Base-by-base conservation (phyloP, 1,140 invertebrate species). In the Cherax destructor region DNA sequence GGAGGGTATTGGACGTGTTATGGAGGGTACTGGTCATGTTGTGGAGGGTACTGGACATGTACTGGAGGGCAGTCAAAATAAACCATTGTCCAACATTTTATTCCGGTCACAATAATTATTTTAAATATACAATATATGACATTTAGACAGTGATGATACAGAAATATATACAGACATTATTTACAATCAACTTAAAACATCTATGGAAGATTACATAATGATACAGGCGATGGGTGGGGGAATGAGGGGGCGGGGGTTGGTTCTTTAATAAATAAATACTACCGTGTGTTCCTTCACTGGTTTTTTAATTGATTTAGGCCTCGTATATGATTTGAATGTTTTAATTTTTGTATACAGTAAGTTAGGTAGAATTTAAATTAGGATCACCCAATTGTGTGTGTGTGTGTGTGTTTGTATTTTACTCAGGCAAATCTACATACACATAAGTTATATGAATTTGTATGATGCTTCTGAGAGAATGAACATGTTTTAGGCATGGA, bases 81-180 rank as follows among this genome's bases (percentile, higher is more conserved):
- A 7, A 56, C 52, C 79, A 61, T 85, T 85, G 41, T 91, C 88
- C 88, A 91, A 91, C 88, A 85, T 78, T 91, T 91, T 91, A 85
- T 85, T 91, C 56, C 85, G 88, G 81, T 91, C 83, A 91, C 88
- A 91, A 91, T 91, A 91, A 91, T 91, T 91, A 91, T 85, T 91
- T 91, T 91, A 85, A 91, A 91, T n/a, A 91, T 91, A 91, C 88
- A 91, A 91, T 91, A n/a, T n/a, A 91, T 91, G 88, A 91, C 88
- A 91, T 91, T 85, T 78, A 91, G 88, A 91, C 81, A 74, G 83
- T 84, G 88, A 91, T 85, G 72, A 78, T 91, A 85, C 83, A 91
- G 88, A 90, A 85, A 91, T 91, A 91, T 91, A 85, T 91, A 91
- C 88, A 91, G 61, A 85, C 88, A 85, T 78, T 91, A 91, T 91